A percentile compares a stretch with the other conserved stretches of the same genome.
Evolutionary conservation across 1,140 invertebrate species (phyloP).

Genomic region (Pseudachorutes palmiensis): DNA sequence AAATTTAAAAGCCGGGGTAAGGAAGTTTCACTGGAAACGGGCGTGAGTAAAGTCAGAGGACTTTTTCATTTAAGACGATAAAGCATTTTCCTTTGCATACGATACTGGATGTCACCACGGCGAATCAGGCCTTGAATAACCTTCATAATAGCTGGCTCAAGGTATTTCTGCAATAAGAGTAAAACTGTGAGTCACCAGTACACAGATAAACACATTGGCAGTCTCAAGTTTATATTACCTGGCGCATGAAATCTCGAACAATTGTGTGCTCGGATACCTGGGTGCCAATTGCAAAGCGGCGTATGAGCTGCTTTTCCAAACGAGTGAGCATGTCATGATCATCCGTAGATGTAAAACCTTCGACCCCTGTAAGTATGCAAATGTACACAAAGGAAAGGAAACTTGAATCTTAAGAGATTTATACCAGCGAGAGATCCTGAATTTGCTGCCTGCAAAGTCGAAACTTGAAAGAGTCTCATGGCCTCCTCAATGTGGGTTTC

Average conservation of each 20-base stretch:
- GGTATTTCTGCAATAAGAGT: conserved; percentile 61
- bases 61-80: conserved; percentile 75
- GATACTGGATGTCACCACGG: conserved; percentile 87
- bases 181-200: not conserved
- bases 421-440: conserved; percentile 79
- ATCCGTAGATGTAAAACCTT: conserved; percentile 93
- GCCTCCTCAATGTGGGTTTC: conserved; percentile 93
- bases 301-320: conserved; percentile 92
- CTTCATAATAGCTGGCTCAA: conserved; percentile 75
- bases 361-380: conserved; percentile 56
- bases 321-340: conserved; percentile 80
- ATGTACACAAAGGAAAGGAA: not conserved
- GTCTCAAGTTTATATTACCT: conserved; percentile 44
- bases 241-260: conserved; percentile 83
- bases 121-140: conserved; percentile 89
- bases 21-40: too few species aligned
- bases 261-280: conserved; percentile 93
- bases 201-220: not conserved
- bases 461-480: conserved; percentile 96
- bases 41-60: too few species aligned
- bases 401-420: too few species aligned
- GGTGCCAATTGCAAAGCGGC: conserved; percentile 87
- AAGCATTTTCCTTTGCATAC: conserved; percentile 93
- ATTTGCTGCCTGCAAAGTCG: conserved; percentile 90
- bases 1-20: too few species aligned